Evolutionary conservation across 92 coral and sea anemone species (phyloP).

Genomic region (Palythoa caribaeorum): DNA sequence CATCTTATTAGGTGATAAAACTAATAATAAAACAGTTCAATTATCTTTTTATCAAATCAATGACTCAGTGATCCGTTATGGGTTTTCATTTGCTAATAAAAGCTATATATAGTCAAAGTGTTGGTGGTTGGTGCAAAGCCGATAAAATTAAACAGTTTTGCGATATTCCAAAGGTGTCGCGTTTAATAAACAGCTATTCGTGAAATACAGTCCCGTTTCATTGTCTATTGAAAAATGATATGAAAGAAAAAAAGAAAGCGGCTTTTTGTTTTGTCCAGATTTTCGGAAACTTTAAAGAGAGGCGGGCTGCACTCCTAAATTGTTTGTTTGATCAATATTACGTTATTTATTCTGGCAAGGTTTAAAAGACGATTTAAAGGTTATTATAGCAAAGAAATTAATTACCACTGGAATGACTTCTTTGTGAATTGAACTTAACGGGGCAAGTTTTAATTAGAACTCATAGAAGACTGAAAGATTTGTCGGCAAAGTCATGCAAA

Average conservation of each 20-base stretch:
- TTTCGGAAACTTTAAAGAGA: background rate
- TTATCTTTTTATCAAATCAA: background rate
- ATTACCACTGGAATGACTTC: background rate
- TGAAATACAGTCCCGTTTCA: background rate
- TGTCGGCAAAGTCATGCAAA: background rate
- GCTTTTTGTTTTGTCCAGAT: slow-evolving; percentile 3
- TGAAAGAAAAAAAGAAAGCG: background rate
- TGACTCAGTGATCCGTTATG: background rate
- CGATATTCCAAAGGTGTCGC: background rate
- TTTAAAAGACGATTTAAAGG: background rate
- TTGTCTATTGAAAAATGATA: background rate
- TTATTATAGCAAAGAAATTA: background rate
- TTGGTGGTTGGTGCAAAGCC: background rate
- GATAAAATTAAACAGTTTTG: background rate
- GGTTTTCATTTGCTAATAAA: background rate
- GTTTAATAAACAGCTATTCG: background rate
- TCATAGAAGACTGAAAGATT: background rate
- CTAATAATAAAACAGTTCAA: background rate
- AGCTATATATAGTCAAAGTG: background rate
- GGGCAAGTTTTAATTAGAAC: background rate
- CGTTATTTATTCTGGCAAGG: background rate
- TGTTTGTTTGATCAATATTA: background rate
- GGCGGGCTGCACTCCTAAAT: background rate
- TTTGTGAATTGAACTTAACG: background rate
- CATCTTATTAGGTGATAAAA: background rate